Evolutionary conservation across 92 coral and sea anemone genomes (phyloP), one percentile per base, ranked within the genome.

Genomic region (Montipora capitata): DNA sequence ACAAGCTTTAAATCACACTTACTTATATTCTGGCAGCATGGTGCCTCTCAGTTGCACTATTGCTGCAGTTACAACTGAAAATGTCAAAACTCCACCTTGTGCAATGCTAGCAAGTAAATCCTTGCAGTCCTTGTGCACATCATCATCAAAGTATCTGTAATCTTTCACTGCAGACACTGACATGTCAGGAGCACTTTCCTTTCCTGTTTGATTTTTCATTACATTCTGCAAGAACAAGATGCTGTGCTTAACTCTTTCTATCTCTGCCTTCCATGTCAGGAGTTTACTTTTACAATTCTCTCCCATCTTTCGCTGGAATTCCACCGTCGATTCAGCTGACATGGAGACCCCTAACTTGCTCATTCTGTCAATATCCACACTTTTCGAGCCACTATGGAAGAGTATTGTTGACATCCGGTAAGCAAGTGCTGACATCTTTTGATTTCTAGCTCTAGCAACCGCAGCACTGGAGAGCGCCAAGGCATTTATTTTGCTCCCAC

Each of bases 401-500:
- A 20, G 27, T 20, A 20, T 20, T 20, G 27, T 20, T 20, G 27
- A 20, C 27, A 20, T 20, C 0, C 27, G 27, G 27, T 20, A 20
- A 10, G 92, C 88, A n/a, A 89, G 66, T 40, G 92, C 84, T 1
- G 88, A 74, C 88, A 89, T 89, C 42, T 89, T 89, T 3, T 74
- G 89, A 41, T 89, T 89, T 40, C 89, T 82, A 67, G 84, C 83
- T 75, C 84, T 82, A 14, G 84, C 92, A 45, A 81, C 92, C 44
- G 71, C 76, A 43, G 88, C 88, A 5, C 88, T 78, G 68, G 87
- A 69, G 77, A 89, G 72, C 42, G 92, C 92, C 63, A 82, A 61
- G 12, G 70, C 54, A 82, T 89, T 89, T 13, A 68, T 78, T 13
- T 10, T 62, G 39, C 79, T 81, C 17, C 80, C 27, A 54, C 35